A percentile compares a stretch with the other conserved stretches of the same genome.
Conservation (phyloP, 2,113 vertebrate genomes). For the Zapus hudsonius region DNA sequence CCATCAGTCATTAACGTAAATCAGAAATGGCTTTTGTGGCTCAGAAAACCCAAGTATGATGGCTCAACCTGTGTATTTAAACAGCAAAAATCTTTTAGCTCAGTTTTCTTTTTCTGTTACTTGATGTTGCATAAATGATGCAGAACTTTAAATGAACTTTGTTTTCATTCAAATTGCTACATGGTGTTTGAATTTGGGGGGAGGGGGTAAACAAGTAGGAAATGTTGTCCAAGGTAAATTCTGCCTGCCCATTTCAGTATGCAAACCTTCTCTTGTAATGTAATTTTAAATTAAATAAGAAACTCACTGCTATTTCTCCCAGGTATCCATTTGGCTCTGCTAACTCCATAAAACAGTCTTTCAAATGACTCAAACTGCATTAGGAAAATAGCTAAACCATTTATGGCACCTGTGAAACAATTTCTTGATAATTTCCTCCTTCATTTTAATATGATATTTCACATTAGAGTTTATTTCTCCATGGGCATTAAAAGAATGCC, state of each 20-base stretch:
- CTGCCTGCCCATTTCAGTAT: neutral
- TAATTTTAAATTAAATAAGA: constrained; percentile 76
- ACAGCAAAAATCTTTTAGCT: neutral
- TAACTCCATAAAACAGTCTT: constrained; percentile 58
- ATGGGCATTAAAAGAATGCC: neutral
- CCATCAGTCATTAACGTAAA: neutral
- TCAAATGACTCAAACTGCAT: constrained; percentile 53
- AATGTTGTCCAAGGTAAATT: constrained; percentile 48
- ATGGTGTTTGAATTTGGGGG: neutral
- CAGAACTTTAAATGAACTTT: neutral
- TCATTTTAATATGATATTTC: constrained; percentile 52
- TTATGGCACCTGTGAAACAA: neutral
- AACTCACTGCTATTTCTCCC: constrained; percentile 9
- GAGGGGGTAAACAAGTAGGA: constrained; percentile 19
- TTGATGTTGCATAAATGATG: neutral
- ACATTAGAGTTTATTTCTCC: constrained; percentile 55
- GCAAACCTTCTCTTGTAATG: neutral
- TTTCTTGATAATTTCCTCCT: neutral
- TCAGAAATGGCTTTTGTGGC: neutral
- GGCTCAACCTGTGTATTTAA: neutral
- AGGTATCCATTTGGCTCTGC: neutral
- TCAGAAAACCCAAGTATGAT: neutral
- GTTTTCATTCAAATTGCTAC: constrained; percentile 48
- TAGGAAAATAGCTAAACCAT: constrained; percentile 60
- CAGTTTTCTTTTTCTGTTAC: neutral